Base-by-base conservation (phyloP, 2,797 vertebrate genomes). In the Gobio occitaniae region DNA sequence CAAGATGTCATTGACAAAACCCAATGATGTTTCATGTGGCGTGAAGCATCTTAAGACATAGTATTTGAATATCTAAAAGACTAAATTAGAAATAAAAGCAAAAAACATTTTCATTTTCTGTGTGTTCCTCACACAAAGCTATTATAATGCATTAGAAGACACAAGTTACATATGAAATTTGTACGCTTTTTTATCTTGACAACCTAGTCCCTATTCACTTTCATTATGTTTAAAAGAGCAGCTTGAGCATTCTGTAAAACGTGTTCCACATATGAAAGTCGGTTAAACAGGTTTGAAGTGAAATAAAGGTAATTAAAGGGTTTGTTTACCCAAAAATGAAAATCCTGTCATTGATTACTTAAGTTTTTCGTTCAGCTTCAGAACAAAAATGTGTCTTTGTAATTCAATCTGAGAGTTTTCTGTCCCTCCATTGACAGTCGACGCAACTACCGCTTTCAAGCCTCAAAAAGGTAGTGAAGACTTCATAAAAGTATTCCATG, bases 171-270 rank as follows among this genome's bases (percentile, higher is more conserved):
- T n/a, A 0, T 10, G 17, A 10, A 21, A 59, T 59, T 3, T n/a
- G 3, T 61, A n/a, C 1, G 3, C 12, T 63, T 25, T 25, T 63
- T 25, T 9, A n/a, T 10, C n/a, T 63, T 12, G 16, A 54, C 2
- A 54, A 6, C 6, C 17, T 54, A 10, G 47, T 29, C 48, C 16
- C 10, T 3, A 54, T 75, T 75, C 16, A 75, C 48, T 75, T 75
- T 75, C 47, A 52, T 52, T 52, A 32, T 9, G 16, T 52, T 8
- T 4, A 52, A 74, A 74, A 52, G 25, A 32, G 48, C 48, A 54
- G 48, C 25, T 75, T 19, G 25, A 36, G 29, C 72, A 75, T 75
- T 75, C 25, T 75, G 9, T 75, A 52, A 75, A 54, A 75, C 25
- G 6, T 52, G 48, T 52, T 52, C 9, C 72, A 54, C 25, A 36